Evolutionary conservation across 2,113 vertebrate genomes (phyloP).

Genomic region (Neolamprologus toae): DNA sequence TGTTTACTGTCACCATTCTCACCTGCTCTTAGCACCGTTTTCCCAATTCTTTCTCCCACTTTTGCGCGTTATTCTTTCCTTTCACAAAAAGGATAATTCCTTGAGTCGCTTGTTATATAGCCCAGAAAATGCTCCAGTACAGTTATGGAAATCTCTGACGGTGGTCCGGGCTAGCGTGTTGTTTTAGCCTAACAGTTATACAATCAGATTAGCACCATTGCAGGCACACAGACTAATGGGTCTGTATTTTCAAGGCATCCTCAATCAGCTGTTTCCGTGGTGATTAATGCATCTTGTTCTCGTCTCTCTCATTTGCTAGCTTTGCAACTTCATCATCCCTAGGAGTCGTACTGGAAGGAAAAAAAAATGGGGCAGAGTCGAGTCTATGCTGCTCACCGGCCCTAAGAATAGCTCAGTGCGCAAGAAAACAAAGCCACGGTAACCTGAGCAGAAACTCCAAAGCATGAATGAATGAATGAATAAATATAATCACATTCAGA

Average conservation of each 20-base stretch:
- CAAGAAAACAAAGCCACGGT: conserved; percentile 50
- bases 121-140: background rate
- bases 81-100: background rate
- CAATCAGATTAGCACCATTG: conserved; percentile 64
- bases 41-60: background rate
- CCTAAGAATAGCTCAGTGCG: conserved; percentile 65
- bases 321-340: conserved; percentile 65
- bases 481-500: background rate
- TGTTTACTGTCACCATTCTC: conserved; percentile 10
- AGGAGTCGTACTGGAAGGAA: conserved; percentile 49
- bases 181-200: conserved; percentile 62
- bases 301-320: conserved; percentile 53
- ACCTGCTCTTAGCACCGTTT: background rate
- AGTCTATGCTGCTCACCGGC: conserved; percentile 42
- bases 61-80: background rate
- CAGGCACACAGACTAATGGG: conserved; percentile 54
- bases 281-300: conserved; percentile 66
- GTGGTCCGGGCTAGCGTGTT: conserved; percentile 38
- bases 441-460: conserved; percentile 38
- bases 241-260: conserved; percentile 63
- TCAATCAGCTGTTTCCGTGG: conserved; percentile 71
- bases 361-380: conserved; percentile 56
- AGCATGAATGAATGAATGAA: conserved; percentile 30
- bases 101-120: background rate
- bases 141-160: conserved; percentile 18